Conservation (phyloP, 2,888 invertebrate species). For the Pycnomerus fuliginosus region DNA sequence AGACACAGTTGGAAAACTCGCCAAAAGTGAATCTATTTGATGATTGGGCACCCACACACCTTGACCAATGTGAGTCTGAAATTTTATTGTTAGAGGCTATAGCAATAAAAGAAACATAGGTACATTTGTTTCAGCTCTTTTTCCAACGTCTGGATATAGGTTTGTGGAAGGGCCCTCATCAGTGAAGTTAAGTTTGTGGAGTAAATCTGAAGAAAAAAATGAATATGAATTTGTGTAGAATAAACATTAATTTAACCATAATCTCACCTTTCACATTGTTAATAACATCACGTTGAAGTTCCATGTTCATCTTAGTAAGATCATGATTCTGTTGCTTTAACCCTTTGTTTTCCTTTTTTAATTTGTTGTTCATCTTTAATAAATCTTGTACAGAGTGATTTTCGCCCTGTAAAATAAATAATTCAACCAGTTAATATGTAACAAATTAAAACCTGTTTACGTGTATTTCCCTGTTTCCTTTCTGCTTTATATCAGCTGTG, state of each 20-base stretch:
- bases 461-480: no score
- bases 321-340: not conserved
- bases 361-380: not conserved
- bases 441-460: no score
- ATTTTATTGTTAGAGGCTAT: no score
- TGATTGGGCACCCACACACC: not conserved
- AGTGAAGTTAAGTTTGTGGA: not conserved
- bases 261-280: not conserved
- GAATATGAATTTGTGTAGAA: no score
- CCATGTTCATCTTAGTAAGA: not conserved
- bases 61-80: not conserved
- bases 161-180: not conserved
- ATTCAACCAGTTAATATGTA: not conserved
- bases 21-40: not conserved
- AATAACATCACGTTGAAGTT: not conserved
- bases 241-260: not conserved
- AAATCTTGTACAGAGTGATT: not conserved
- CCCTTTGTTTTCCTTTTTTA: not conserved
- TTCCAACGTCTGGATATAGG: not conserved
- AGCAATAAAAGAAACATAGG: no score
- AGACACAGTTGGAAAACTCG: not conserved
- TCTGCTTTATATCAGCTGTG: no score
- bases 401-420: not conserved
- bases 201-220: not conserved
- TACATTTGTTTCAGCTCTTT: not conserved